phyloP scores from a whole-genome alignment of 2,113 vertebrate species.

The Ciconia maguari region DNA sequence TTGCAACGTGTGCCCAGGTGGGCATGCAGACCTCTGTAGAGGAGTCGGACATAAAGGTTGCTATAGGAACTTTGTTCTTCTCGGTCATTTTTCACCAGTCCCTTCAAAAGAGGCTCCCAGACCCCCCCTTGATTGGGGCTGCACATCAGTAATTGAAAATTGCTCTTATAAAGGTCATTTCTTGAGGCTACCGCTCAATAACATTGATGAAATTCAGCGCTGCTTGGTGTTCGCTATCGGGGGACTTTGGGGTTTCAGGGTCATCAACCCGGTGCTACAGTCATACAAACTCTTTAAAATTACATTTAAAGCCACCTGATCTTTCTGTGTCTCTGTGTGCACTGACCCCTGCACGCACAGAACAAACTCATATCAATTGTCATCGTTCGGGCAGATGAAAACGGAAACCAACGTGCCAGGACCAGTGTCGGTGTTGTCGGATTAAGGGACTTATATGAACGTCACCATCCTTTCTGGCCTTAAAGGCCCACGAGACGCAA shows the following conservation, averaged over 20 bases:
- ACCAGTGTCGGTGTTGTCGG: accelerated
- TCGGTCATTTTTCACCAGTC: not conserved
- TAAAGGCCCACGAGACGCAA: not conserved
- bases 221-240: not conserved
- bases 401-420: accelerated
- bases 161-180: not conserved
- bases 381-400: not conserved
- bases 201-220: accelerated
- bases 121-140: not conserved
- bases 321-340: not conserved
- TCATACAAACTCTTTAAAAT: not conserved
- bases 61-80: not conserved
- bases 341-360: not conserved
- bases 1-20: not conserved
- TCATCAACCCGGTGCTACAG: not conserved
- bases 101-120: not conserved
- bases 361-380: not conserved
- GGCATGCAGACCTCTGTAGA: not conserved
- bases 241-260: not conserved
- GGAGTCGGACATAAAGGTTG: accelerated
- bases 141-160: not conserved
- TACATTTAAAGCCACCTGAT: not conserved
- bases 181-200: not conserved
- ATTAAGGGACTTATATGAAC: not conserved
- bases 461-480: not conserved